Base-by-base conservation (phyloP, 2,888 invertebrate genomes). In the Mimas tiliae region DNA sequence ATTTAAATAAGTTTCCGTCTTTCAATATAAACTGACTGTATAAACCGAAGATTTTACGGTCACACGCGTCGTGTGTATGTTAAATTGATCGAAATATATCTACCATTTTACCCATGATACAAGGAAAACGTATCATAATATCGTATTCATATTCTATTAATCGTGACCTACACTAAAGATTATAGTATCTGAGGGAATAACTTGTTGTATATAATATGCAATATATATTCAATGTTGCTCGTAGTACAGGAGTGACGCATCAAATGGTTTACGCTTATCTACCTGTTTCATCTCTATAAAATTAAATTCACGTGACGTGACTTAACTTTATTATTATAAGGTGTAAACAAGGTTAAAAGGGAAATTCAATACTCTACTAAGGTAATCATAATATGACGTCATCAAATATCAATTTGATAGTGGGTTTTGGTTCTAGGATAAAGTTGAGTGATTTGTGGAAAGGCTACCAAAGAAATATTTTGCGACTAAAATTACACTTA, bases 271-370 rank as follows among this genome's bases (percentile, higher is more conserved):
- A 53, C 67, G 68, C 75, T 74, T 71, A 79, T 80, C 77, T 74
- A 16, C 47, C 9, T 62, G 42, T 83, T 80, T 80, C 79, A 85
- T 82, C 83, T 83, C 65, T 68, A 66, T 69, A 69, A 66, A 65
- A 62, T 68, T 69, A 65, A 68, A 66, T 71, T 69, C 69, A 83
- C 86, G 82, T 84, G 86, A 76, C 69, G 48, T 69, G 81, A 83
- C 68, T 82, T 70, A 7, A 45, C 12, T 72, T 71, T 72, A 65
- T 65, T 65, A 70, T 58, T 42, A 19, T 11, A 19, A 67, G 33
- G 6, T 38, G 6, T 12, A 42, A n/a, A 14, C 9, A 16, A 19
- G 33, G 45, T 7, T 47, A 9, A n/a, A 33, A 47, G 16, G 48
- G 12, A 33, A n/a, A 62, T n/a, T 1, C 48, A n/a, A 4, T 16